Conservation (phyloP, 1,140 invertebrate species). For the Pseudobourletiella spinata region DNA sequence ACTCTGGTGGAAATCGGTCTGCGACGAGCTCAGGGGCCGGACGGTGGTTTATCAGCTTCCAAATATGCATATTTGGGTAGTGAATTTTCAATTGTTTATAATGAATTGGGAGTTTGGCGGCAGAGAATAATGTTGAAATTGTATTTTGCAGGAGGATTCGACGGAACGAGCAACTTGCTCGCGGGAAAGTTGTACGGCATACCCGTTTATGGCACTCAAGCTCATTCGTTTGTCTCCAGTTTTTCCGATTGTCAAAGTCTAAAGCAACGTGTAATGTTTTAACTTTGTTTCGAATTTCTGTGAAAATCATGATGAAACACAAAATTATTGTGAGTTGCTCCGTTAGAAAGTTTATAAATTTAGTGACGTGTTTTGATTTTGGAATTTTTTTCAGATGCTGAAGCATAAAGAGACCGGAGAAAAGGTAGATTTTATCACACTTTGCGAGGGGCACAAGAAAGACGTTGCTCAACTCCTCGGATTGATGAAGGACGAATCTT, state of each 20-base stretch:
- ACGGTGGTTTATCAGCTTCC: slow-evolving; percentile 96
- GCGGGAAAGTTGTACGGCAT: slow-evolving; percentile 97
- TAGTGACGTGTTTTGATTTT: background rate
- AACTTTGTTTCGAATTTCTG: background rate
- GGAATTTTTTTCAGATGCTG: slow-evolving; percentile 49
- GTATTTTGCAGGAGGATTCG: slow-evolving; percentile 81
- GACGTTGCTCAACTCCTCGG: slow-evolving; percentile 60
- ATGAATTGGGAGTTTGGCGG: too few species aligned
- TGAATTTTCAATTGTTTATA: background rate
- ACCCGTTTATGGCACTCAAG: slow-evolving; percentile 94
- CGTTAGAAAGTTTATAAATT: too few species aligned
- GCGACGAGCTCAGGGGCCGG: slow-evolving; percentile 92
- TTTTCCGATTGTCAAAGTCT: slow-evolving; percentile 70
- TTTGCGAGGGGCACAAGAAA: slow-evolving; percentile 60
- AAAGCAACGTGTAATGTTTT: slow-evolving; percentile 46
- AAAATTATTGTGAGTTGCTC: too few species aligned
- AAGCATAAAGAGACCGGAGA: slow-evolving; percentile 54
- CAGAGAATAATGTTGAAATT: background rate
- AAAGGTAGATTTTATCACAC: slow-evolving; percentile 56
- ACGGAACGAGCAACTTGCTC: slow-evolving; percentile 96
- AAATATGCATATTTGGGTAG: slow-evolving; percentile 96
- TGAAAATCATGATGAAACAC: background rate
- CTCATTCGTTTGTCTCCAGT: slow-evolving; percentile 97
- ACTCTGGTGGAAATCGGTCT: slow-evolving; percentile 91
- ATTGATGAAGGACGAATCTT: slow-evolving; percentile 68